Evolutionary conservation across 2,113 vertebrate species (phyloP), one percentile per base, ranked within the genome.

Genomic region (Corythornis vintsioides): DNA sequence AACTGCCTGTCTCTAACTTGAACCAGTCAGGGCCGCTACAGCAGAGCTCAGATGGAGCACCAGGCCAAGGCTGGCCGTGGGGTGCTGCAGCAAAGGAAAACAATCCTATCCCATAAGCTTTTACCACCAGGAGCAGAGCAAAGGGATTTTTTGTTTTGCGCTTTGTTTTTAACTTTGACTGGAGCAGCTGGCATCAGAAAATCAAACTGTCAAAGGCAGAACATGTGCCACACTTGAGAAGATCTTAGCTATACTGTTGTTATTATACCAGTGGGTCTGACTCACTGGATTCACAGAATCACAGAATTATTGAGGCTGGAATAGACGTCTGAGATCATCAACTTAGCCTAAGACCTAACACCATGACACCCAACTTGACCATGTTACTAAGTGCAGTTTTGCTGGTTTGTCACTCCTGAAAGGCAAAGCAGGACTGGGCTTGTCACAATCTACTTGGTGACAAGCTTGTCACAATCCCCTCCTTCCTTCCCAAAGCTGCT

Each of bases 1-100:
- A 92, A 86, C 85, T 92, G 94, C 89, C 76, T 83, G 43, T 91
- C 92, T 96, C 89, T 88, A 52, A 89, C 78, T 80, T 63, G 84
- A 87, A 89, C 64, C 33, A 85, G 40, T 20, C 47, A 80, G 78
- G 91, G 64, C 89, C 84, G 82, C 86, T 92, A 31, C 56, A 79
- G 81, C 78, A 71, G 45, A 91, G 69, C 59, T 19, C 3, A 11
- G 1, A 2, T 6, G 4, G 12, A 57, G 47, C 61, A 21, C 21
- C 3, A 0, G 89, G 75, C 91, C 84, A 95, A 94, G 84, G 78
- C 79, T 91, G 94, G 67, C 82, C 0, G 2, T 66, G 92, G 63
- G 82, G 82, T 92, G 91, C 91, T 91, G 82, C 21, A 6, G 81
- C 25, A 66, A 92, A 85, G 56, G 24, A 92, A 96, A 95, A 95